phyloP scores from a whole-genome alignment of 2,888 invertebrate genomes.

The Drosophila antonietae region DNA sequence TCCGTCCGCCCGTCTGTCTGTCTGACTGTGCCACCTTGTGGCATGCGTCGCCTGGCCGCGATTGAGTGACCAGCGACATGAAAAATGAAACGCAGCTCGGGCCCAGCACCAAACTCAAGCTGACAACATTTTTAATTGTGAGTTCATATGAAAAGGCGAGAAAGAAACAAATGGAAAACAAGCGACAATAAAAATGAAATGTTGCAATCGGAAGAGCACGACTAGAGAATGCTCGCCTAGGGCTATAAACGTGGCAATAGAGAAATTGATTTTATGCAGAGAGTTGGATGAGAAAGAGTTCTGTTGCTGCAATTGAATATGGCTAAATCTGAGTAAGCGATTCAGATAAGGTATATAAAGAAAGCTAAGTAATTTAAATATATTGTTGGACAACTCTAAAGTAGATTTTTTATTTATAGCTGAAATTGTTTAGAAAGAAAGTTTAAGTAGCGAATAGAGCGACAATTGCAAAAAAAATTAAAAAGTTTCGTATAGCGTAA shows the following conservation, averaged over 20 bases:
- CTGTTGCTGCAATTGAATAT: too few species aligned
- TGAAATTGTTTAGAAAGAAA: too few species aligned
- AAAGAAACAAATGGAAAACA: conserved; percentile 10
- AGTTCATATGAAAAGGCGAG: conserved; percentile 9
- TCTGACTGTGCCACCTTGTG: conserved; percentile 55
- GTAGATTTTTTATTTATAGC: too few species aligned
- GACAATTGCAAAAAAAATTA: too few species aligned
- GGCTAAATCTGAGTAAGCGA: too few species aligned
- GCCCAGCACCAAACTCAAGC: conserved; percentile 34
- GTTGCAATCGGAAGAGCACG: background rate
- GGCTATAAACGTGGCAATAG: background rate
- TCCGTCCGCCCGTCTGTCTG: too few species aligned
- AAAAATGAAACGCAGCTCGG: conserved; percentile 68
- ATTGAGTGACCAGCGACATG: conserved; percentile 81
- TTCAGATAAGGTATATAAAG: too few species aligned
- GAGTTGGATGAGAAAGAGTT: too few species aligned
- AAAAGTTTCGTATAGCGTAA: too few species aligned
- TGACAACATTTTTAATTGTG: conserved; percentile 73
- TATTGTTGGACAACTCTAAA: too few species aligned
- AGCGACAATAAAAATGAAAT: background rate
- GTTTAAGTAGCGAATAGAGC: too few species aligned
- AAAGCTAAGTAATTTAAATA: too few species aligned
- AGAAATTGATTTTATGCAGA: background rate
- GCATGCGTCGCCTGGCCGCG: conserved; percentile 75
- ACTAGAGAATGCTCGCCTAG: background rate